These are phyloP conservation scores for Tragelaphus strepsiceros DNA, from an alignment of 2,113 vertebrate genomes.

Conservation along the genomic window DNA sequence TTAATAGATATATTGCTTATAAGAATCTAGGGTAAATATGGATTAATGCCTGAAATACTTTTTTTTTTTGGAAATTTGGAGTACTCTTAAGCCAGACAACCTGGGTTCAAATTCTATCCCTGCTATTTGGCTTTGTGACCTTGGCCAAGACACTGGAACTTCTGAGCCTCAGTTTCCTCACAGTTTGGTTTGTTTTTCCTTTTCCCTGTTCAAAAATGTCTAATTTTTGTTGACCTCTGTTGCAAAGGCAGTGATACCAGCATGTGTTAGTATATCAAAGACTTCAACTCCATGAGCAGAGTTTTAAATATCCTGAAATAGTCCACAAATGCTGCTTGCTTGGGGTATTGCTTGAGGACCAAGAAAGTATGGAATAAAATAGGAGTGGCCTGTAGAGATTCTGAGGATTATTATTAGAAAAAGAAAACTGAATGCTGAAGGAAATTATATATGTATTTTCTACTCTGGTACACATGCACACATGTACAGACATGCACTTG, in stretches of 20 bases:
- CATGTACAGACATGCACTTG: background rate
- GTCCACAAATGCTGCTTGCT: background rate
- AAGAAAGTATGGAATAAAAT: background rate
- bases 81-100: background rate
- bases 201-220: background rate
- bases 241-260: background rate
- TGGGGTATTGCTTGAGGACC: background rate
- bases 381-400: background rate
- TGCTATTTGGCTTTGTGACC: background rate
- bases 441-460: background rate
- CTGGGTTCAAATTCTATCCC: background rate
- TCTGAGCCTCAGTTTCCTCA: background rate
- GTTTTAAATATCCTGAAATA: slow-evolving; percentile 31
- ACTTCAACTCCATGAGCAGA: background rate
- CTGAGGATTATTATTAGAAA: background rate
- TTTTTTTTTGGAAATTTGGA: background rate
- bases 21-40: background rate
- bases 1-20: background rate
- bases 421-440: background rate
- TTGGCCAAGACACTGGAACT: background rate
- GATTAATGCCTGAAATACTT: background rate
- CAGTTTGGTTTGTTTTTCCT: background rate
- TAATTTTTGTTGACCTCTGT: background rate
- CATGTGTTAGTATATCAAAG: background rate
- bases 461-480: background rate